Evolutionary conservation across 2,113 vertebrate genomes (phyloP).

Genomic region (Centropus bengalensis): DNA sequence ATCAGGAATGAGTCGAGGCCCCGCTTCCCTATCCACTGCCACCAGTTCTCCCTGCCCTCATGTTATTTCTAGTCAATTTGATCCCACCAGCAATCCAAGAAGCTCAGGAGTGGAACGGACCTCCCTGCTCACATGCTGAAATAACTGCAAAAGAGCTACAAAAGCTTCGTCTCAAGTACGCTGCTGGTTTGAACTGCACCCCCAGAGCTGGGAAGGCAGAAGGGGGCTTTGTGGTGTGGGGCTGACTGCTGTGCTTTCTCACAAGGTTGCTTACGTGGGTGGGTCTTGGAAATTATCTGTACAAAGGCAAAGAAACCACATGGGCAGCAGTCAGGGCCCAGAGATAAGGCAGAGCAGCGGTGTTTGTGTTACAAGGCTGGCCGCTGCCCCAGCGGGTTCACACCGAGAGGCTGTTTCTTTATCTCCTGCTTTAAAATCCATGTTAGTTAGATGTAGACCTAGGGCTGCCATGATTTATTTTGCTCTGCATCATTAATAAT

Average conservation of each 20-base stretch:
- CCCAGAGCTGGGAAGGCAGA: background rate
- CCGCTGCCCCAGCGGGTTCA: background rate
- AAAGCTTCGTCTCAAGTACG: background rate
- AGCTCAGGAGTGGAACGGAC: background rate
- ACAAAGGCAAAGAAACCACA: background rate
- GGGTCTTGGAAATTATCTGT: background rate
- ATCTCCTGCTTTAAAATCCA: background rate
- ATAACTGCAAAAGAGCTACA: background rate
- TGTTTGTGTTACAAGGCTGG: background rate
- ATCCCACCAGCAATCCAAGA: background rate
- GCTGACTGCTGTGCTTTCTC: constrained; percentile 2
- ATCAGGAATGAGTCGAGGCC: background rate
- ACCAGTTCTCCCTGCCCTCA: background rate
- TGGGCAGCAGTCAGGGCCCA: background rate
- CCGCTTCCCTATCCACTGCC: background rate
- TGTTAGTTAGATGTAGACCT: background rate
- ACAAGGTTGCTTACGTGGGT: background rate
- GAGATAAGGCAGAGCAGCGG: background rate
- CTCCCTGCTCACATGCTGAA: background rate
- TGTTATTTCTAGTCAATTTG: background rate
- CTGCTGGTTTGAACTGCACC: background rate
- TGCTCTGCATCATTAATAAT: constrained; percentile 42
- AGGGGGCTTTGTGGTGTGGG: background rate
- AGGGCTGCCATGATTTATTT: background rate
- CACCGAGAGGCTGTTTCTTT: background rate